Evolutionary conservation across 2,888 invertebrate genomes (phyloP), one percentile per base, ranked within the genome.

Genomic region (Melanchra persicariae): DNA sequence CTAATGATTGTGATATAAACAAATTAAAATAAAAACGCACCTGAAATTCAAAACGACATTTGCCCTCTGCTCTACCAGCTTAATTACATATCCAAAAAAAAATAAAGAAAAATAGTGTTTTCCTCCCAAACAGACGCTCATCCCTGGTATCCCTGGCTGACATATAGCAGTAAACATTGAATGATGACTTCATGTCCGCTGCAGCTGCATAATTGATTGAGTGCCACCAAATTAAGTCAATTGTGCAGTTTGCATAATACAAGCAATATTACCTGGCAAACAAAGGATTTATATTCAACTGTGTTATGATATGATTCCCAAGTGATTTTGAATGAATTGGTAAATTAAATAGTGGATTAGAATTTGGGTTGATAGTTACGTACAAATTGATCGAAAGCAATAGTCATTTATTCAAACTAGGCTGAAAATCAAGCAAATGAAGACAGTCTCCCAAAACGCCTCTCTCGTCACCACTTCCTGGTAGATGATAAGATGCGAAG

Each of bases 141-240:
- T n/a, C n/a, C n/a, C n/a, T n/a, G n/a, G n/a, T n/a, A n/a, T n/a
- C 19, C 22, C 49, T 34, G 12, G 26, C 34, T 70, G 73, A 55
- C 66, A 65, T 59, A 52, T 63, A 51, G 40, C 43, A 51, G 68
- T 73, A 64, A 71, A 77, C 80, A 74, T 58, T 82, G 80, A 82
- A 70, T 74, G 77, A 82, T 79, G 80, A 59, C 71, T 49, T 57
- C 74, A 59, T 77, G 74, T 74, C 64, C 55, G 0, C 57, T 15
- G 17, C 75, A 74, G 68, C 57, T 83, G 79, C 81, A 83, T 83
- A 83, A 83, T 83, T 83, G 81, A 83, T 83, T 63, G 81, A 83
- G 70, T 79, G 63, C 79, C 57, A 55, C 55, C 47, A 57, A 81
- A 83, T 81, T 69, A 81, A 77, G 75, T 81, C 70, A 71, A 79